Conservation (phyloP, 1,140 invertebrate species). For the Episyrphus balteatus region DNA sequence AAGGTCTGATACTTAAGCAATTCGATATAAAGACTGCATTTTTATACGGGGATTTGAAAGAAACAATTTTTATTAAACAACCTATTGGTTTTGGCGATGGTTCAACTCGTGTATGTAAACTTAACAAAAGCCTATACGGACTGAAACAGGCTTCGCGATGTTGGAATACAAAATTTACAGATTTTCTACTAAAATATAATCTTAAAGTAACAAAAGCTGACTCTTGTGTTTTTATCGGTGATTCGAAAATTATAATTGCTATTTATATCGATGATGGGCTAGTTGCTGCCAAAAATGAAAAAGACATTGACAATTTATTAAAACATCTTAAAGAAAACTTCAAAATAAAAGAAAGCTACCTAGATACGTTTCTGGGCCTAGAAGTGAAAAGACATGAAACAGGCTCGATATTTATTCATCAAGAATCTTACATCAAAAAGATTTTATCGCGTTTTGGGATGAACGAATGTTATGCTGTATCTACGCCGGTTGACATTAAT, state of each 20-base stretch:
- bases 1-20: conserved; percentile 2
- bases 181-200: conserved; percentile 23
- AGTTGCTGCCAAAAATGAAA: too few species aligned
- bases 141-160: conserved; percentile 36
- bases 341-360: too few species aligned
- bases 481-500: conserved; percentile 18
- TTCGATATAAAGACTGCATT: too few species aligned
- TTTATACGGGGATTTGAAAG: conserved; percentile 31
- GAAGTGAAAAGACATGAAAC: conserved; percentile 15
- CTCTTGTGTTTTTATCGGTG: conserved; percentile 33
- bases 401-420: conserved; percentile 19
- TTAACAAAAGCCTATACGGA: conserved; percentile 34
- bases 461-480: conserved; percentile 12
- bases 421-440: conserved; percentile 25
- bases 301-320: too few species aligned
- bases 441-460: conserved; percentile 28
- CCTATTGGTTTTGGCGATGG: conserved; percentile 21
- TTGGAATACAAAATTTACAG: conserved; percentile 26
- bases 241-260: too few species aligned
- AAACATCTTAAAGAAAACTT: too few species aligned
- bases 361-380: too few species aligned
- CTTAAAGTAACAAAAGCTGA: conserved; percentile 29
- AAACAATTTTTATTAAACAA: conserved; percentile 30
- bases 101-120: conserved; percentile 14
- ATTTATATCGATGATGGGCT: too few species aligned